Evolutionary conservation across 2,113 vertebrate species (phyloP).

Genomic region (Mixornis gularis): DNA sequence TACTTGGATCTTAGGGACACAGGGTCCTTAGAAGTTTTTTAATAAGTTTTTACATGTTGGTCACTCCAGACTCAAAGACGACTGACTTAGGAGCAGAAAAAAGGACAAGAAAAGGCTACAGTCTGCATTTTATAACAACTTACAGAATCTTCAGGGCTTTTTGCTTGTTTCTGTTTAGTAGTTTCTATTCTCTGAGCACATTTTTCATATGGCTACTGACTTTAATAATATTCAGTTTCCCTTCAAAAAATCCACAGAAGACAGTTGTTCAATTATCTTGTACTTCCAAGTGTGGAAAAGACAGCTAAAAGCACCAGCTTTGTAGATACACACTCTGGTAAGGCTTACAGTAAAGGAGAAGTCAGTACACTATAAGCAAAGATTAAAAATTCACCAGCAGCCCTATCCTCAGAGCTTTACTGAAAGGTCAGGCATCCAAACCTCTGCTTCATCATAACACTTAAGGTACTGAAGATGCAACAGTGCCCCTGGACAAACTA

Average conservation of each 20-base stretch:
- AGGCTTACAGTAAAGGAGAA: not conserved
- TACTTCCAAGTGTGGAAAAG: not conserved
- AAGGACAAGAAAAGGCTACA: not conserved
- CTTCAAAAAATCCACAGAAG: not conserved
- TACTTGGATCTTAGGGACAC: not conserved
- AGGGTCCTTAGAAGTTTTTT: not conserved
- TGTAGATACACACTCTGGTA: not conserved
- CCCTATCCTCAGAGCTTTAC: not conserved
- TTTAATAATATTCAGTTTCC: not conserved
- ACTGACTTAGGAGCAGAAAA: not conserved
- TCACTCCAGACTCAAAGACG: not conserved
- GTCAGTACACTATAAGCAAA: not conserved
- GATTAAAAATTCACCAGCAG: not conserved
- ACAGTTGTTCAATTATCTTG: rapidly evolving
- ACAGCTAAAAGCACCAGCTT: not conserved
- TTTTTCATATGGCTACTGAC: not conserved
- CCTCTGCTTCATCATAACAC: not conserved
- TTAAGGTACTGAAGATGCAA: not conserved
- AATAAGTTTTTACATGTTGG: rapidly evolving
- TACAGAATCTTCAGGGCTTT: not conserved
- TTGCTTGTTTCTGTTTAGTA: not conserved
- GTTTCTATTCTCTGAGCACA: not conserved
- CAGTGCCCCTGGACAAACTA: rapidly evolving
- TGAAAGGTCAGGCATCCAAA: not conserved
- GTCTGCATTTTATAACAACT: not conserved